Evolutionary conservation across 2,113 vertebrate species (phyloP).

Genomic region (Alexandromys fortis): DNA sequence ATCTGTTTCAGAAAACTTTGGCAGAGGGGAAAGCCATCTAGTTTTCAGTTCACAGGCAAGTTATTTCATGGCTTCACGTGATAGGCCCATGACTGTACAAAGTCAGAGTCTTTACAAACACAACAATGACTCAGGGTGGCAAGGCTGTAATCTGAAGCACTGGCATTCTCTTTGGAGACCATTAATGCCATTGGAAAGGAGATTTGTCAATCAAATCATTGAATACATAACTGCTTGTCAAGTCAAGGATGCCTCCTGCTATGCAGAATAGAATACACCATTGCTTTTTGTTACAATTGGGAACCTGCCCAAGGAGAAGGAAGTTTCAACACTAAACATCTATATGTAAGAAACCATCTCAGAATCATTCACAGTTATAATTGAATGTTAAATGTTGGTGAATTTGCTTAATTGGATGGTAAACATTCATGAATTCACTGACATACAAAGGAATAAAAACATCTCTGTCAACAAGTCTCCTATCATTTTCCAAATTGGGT

Average conservation of each 20-base stretch:
- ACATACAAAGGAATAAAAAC: not conserved
- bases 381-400: not conserved
- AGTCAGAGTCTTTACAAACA: slow-evolving; percentile 50
- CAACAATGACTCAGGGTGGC: slow-evolving; percentile 49
- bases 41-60: slow-evolving; percentile 53
- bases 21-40: slow-evolving; percentile 39
- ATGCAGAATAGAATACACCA: not conserved
- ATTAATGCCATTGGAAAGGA: not conserved
- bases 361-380: slow-evolving; percentile 42
- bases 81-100: slow-evolving; percentile 26
- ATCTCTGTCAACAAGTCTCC: slow-evolving; percentile 6
- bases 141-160: not conserved
- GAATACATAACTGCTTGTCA: slow-evolving; percentile 1
- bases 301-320: not conserved
- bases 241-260: not conserved
- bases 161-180: not conserved
- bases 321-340: slow-evolving; percentile 44
- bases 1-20: slow-evolving; percentile 29
- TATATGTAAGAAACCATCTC: not conserved
- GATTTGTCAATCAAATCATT: not conserved
- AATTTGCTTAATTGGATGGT: not conserved
- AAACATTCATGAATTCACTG: slow-evolving; percentile 15
- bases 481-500: not conserved
- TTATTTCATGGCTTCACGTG: slow-evolving; percentile 26
- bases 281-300: slow-evolving; percentile 24